Base-by-base conservation (phyloP, 1,140 invertebrate species). In the Rhynchophorus ferrugineus region DNA sequence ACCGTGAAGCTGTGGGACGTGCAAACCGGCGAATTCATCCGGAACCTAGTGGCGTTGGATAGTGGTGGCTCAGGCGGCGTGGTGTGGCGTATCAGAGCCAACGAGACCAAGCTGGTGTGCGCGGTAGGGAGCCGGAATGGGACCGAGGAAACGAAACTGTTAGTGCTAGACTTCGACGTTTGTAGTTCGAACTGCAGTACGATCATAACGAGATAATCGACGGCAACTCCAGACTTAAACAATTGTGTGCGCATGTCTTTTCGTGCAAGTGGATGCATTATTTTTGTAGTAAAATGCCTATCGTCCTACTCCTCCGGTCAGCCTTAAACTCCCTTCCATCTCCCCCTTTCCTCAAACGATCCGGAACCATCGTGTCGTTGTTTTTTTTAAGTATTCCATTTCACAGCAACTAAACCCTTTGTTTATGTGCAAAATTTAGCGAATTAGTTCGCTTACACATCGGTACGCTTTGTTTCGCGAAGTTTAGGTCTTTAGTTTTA, bases 1-100 rank as follows among this genome's bases (percentile, higher is more conserved):
- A 99, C 95, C 11, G 96, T 99, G 1, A 99, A 99, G 73, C 75
- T 99, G 16, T 99, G 96, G 96, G 94, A 98, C 74, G 83, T 98
- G 24, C 87, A 88, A 70, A 96, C 91, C 45, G 87, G 88, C 58
- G 90, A 94, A 63, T 98, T 97, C 71, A 89, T 99, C 63, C 79
- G 95, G 42, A 95, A 99, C 74, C 77, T 99, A 24, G 90, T 99
- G 14, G 82, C 91, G 6, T 72, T 99, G 39, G 85, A 89, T 37
- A 95, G 91, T 59, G 92, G 93, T n/a, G 94, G 94, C 1, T 92
- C 89, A 56, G 97, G 97, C 1, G 97, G 97, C 20, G 96, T 99
- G 20, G 95, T 99, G 3, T 99, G 97, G 97, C 77, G 95, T 9
- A 95, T 99, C 43, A 77, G 90, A 38, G 92, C 95, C 22, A 96